These are phyloP conservation scores for Amiota communis DNA, from an alignment of 2,888 invertebrate species.

Conservation along the genomic window DNA sequence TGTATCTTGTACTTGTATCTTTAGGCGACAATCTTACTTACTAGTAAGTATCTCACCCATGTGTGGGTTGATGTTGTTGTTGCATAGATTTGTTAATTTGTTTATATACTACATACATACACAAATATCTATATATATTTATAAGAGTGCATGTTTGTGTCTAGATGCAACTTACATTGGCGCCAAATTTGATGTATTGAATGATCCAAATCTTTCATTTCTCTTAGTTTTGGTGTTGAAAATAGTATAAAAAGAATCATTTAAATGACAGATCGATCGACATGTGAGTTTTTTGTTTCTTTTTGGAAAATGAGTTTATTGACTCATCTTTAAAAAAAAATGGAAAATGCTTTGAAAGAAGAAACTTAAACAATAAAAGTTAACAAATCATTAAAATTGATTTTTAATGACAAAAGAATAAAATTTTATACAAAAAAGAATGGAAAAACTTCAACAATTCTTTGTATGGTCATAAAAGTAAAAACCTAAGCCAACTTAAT, in stretches of 20 bases:
- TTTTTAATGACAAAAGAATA: constrained; percentile 1
- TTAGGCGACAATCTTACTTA: constrained; percentile 10
- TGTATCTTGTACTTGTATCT: constrained; percentile 10
- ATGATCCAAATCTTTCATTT: neutral
- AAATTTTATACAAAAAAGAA: neutral
- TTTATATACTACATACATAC: too few species aligned
- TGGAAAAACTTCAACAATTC: neutral
- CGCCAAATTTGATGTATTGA: constrained; percentile 26
- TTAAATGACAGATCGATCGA: neutral
- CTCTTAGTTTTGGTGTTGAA: too few species aligned
- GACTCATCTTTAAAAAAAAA: neutral
- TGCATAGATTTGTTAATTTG: neutral
- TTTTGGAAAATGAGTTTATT: too few species aligned
- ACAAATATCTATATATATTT: neutral
- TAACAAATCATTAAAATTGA: neutral
- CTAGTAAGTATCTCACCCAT: neutral
- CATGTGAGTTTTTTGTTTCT: too few species aligned
- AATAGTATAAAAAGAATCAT: neutral
- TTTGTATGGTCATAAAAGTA: neutral
- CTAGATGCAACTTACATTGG: constrained; percentile 19
- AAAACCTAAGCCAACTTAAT: constrained; percentile 3
- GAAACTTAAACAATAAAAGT: neutral
- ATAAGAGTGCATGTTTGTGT: neutral
- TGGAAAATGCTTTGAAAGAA: neutral
- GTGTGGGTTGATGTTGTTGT: neutral